phyloP scores from a whole-genome alignment of 2,888 invertebrate species.

The Perizoma affinitatum region DNA sequence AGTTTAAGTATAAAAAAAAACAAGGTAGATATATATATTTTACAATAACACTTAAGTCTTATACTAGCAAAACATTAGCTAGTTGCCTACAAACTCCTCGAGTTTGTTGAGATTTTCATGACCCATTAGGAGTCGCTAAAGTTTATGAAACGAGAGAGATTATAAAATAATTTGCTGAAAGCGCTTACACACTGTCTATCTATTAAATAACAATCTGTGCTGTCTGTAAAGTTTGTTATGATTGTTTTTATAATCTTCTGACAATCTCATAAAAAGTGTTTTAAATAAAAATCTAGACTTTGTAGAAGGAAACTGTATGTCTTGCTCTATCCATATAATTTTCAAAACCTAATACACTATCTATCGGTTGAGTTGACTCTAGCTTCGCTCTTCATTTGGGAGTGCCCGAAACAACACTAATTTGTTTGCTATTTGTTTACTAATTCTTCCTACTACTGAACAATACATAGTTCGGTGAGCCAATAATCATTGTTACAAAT shows the following conservation, averaged over 20 bases:
- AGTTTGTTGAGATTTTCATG: conserved; percentile 14
- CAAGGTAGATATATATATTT: too few relatives aligned
- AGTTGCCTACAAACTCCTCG: neutral
- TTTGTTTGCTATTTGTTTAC: conserved; percentile 26
- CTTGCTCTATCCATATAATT: neutral
- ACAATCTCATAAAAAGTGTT: neutral
- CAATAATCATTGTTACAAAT: conserved; percentile 3
- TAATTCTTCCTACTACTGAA: conserved; percentile 19
- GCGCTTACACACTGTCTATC: conserved; percentile 1
- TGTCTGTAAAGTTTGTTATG: neutral
- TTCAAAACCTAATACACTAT: neutral
- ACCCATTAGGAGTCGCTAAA: conserved; percentile 7
- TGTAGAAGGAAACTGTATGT: neutral
- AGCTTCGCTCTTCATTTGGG: conserved; percentile 11
- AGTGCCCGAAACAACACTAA: conserved; percentile 25
- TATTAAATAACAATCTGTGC: neutral
- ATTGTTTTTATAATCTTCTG: too few relatives aligned
- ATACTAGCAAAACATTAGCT: neutral
- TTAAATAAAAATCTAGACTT: neutral
- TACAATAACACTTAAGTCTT: neutral
- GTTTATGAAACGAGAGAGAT: conserved; percentile 1
- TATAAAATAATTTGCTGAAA: neutral
- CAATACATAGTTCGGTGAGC: conserved; percentile 6
- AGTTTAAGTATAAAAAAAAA: too few relatives aligned
- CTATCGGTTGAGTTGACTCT: conserved; percentile 5